Base-by-base conservation (phyloP, 92 coral and sea anemone genomes). In the Muricea muricata region DNA sequence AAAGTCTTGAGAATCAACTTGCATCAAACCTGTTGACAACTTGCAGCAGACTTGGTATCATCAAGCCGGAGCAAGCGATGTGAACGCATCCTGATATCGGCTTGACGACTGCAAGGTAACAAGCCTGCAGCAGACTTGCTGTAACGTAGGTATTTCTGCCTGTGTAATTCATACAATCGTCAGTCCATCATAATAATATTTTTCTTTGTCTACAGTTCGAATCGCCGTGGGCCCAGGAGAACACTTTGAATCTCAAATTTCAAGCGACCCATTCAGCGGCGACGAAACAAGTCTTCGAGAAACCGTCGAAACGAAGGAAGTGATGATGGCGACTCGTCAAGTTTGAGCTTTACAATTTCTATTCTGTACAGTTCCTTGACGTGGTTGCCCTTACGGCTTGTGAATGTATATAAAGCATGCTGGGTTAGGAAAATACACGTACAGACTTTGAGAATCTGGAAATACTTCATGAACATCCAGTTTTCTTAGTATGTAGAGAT, bases 141-240 rank as follows among this genome's bases (percentile, higher is more conserved):
- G n/a, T n/a, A n/a, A n/a, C n/a, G n/a, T n/a, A n/a, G n/a, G n/a
- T n/a, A n/a, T n/a, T n/a, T n/a, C n/a, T n/a, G n/a, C n/a, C n/a
- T n/a, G n/a, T n/a, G n/a, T n/a, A n/a, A n/a, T n/a, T n/a, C n/a
- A n/a, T n/a, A n/a, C n/a, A n/a, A n/a, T n/a, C n/a, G n/a, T n/a
- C n/a, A 73, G 82, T 40, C 29, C 4, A 9, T 35, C 42, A 30
- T 12, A 18, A 50, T 26, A 14, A 40, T 40, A 14, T 39, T 15
- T 34, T 78, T 8, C 34, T 78, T 57, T 31, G 5, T 56, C 17
- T 3, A 2, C 35, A 79, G 84, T 79, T 79, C 32, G 84, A 79
- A n/a, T 79, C 84, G 1, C 84, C 84, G 7, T 79, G 84, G 84
- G 84, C 73, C 18, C 84, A 79, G 24, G 84, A 66, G 74, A 79